Evolutionary conservation across 1,140 invertebrate species (phyloP), one percentile per base, ranked within the genome.

Genomic region (Xylocopa sonorina): DNA sequence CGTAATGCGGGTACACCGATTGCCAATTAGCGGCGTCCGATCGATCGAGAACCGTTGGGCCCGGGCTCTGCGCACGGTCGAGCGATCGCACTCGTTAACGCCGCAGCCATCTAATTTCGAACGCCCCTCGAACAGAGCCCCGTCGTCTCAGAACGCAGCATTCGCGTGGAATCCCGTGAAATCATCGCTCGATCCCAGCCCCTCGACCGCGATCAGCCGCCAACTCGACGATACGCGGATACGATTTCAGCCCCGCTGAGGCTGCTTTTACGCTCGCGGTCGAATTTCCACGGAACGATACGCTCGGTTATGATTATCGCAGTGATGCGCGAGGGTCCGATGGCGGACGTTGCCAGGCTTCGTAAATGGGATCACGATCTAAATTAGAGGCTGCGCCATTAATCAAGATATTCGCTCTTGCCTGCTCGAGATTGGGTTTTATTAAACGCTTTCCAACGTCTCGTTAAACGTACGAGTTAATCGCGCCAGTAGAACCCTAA

Each of bases 1-100:
- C 62, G 46, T 74, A 74, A 74, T 74, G 58, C 58, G 41, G 24
- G 24, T 51, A 74, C 72, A 74, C 72, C 50, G 72, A 74, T 74
- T 53, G 72, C 72, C 72, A 74, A 74, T 74, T 74, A 74, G 46
- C 34, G 38, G 24, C 32, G 3, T 21, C 50, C 58, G 32, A 63
- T 64, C 46, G 57, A 74, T 64, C 58, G 58, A 27, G n/a, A 63
- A 46, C 71, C 32, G 27, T n/a, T 3, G n/a, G 32, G n/a, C n/a
- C n/a, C n/a, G n/a, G n/a, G n/a, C n/a, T n/a, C 41, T 50, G 46
- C 7, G 9, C 58, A 41, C n/a, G 6, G 46, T 2, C 57, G 24
- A 64, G n/a, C 43, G 58, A 63, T 48, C 41, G 58, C 9, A 53
- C 46, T 74, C 72, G 32, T 74, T 74, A 74, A 64, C 58, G 72